phyloP scores from a whole-genome alignment of 2,888 invertebrate genomes.

The Bellardia bayeri region DNA sequence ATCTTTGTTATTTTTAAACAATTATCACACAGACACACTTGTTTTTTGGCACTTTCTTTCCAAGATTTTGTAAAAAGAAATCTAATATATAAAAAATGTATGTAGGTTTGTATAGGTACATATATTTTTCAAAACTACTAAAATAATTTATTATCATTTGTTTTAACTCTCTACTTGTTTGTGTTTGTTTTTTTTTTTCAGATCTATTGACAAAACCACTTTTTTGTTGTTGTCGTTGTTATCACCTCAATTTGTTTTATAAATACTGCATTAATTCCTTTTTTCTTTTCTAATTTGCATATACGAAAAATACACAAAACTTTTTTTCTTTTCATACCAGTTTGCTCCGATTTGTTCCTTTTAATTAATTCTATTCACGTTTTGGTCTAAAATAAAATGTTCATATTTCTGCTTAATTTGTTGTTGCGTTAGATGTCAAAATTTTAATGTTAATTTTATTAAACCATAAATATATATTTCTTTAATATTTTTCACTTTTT shows the following conservation, averaged over 20 bases:
- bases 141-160: neutral
- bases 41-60: constrained; percentile 1
- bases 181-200: neutral
- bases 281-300: constrained; percentile 57
- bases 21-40: neutral
- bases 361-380: constrained; percentile 68
- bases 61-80: neutral
- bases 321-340: constrained; percentile 49
- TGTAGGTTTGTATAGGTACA: neutral
- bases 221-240: neutral
- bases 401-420: constrained; percentile 47
- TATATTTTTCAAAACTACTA: neutral
- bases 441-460: neutral
- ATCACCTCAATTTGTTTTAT: neutral
- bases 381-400: constrained; percentile 32
- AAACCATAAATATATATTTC: neutral
- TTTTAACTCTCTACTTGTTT: neutral
- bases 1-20: neutral
- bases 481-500: constrained; percentile 6
- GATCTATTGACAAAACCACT: neutral
- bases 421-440: neutral
- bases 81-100: neutral
- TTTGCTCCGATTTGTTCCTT: constrained; percentile 31
- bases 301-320: constrained; percentile 42
- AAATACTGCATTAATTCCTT: constrained; percentile 9